Base-by-base conservation (phyloP, 2,888 invertebrate genomes). In the Seira ritae region DNA sequence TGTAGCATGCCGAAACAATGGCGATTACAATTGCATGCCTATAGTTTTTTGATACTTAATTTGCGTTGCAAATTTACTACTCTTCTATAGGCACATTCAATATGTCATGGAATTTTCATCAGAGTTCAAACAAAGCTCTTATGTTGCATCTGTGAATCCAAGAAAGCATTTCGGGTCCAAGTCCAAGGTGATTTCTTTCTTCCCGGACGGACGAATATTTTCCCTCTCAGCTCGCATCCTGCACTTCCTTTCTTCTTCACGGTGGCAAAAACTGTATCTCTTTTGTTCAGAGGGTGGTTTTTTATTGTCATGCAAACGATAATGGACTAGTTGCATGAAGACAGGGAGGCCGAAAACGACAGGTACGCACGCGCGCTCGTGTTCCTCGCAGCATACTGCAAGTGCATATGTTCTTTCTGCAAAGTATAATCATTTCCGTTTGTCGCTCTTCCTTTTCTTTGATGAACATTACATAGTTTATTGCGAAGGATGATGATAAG, bases 401-500 rank as follows among this genome's bases (percentile, higher is more conserved):
- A n/a, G n/a, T 19, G 12, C 62, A 62, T 20, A 62, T 62, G 62
- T 20, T 62, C 20, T 20, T 50, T 50, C 17, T 20, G 12, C 3
- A 62, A 66, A 66, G 17, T 66, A 22, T 15, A 22, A 22, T 66
- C 65, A 66, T 66, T 74, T 74, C 74, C 74, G 74, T 50, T 50
- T 50, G 17, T 10, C 22, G 70, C 46, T 70, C 6, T 46, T 50
- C 50, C 17, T 50, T 70, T 70, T 24, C 68, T 50, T 50, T 70
- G 15, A 62, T 69, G 60, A 68, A 65, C 72, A 79, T 79, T 80
- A 12, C 55, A 3, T 55, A 55, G 17, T 62, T 62, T 62, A 62
- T 62, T 75, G 80, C 70, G 70, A 46, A 70, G 65, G 69, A 70
- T 75, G 80, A 80, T n/a, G 55, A 70, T 65, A 67, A 50, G 19